Base-by-base conservation (phyloP, 2,888 invertebrate genomes). In the Melieria crassipennis region DNA sequence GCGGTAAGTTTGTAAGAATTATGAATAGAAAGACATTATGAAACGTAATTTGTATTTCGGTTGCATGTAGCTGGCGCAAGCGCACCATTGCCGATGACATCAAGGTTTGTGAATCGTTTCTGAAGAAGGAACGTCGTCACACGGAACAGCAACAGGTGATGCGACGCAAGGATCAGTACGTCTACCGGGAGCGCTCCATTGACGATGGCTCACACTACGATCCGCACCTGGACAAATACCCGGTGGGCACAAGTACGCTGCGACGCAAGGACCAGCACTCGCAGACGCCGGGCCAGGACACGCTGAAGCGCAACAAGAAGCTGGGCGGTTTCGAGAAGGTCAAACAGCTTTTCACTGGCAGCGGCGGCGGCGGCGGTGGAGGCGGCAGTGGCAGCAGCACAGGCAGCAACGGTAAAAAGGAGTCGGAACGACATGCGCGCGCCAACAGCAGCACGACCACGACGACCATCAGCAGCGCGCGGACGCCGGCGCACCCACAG, bases 301-400 rank as follows among this genome's bases (percentile, higher is more conserved):
- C 83, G 13, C 78, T 86, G 55, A 87, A 87, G 75, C 83, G 84
- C 30, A 86, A 89, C 70, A 92, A 92, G 85, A 92, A 92, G 83
- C 87, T 90, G 79, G 91, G 92, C 85, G 90, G 92, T 80, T 89
- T 93, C 79, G 92, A 92, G 86, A 92, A 92, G 88, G 92, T 92
- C 78, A 94, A 93, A 83, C 92, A 93, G 85, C 88, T 94, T 79
- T 94, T 94, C 87, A 91, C 91, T 79, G 89, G 92, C 82, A 89
- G 90, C 86, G 88, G 75, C 61, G 67, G 60, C 5, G 72, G 79
- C 4, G 74, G 74, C 7, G 75, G 75, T 7, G 30, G 74, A 7
- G 66, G 69, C 56, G 62, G 73, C 87, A 64, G 64, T 11, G 62
- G 81, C 1, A 82, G 84, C 62, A 80, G 91, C 84, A 90, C 91